Evolutionary conservation across 2,113 vertebrate species (phyloP).

Genomic region (Mungos mungo): DNA sequence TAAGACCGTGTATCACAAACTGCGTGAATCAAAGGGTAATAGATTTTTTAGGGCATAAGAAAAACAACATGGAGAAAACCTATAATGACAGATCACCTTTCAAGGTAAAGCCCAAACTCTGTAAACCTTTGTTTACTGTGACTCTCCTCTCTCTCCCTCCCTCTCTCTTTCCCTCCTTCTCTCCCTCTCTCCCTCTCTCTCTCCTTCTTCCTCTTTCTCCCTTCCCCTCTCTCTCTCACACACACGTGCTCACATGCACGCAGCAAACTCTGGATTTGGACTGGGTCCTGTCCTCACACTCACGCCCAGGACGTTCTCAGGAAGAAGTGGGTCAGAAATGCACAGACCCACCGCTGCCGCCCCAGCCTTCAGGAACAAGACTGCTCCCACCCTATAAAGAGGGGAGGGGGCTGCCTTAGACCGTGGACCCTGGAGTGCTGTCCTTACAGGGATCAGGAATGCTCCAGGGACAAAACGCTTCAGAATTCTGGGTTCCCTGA

Average conservation of each 20-base stretch:
- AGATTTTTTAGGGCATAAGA: neutral
- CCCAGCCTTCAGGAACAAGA: neutral
- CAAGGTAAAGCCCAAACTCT: neutral
- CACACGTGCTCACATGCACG: too few species aligned
- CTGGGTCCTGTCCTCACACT: neutral
- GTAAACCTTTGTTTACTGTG: neutral
- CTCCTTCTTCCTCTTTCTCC: too few species aligned
- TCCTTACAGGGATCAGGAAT: too few species aligned
- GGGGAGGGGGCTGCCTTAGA: fast-evolving
- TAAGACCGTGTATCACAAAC: neutral
- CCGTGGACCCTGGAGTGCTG: fast-evolving
- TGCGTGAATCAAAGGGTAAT: neutral
- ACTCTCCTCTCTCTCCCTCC: neutral
- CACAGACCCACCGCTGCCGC: fast-evolving
- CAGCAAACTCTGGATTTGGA: too few species aligned
- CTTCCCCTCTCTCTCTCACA: too few species aligned
- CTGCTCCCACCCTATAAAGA: too few species aligned
- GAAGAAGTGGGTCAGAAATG: neutral
- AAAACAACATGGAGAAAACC: neutral
- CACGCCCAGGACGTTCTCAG: neutral
- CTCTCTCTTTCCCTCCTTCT: too few species aligned
- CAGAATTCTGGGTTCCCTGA: neutral
- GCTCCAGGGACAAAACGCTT: fast-evolving
- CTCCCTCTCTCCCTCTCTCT: too few species aligned
- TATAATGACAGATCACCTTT: neutral